Conservation (phyloP, 2,113 vertebrate genomes). For the Ptyas mucosa region DNA sequence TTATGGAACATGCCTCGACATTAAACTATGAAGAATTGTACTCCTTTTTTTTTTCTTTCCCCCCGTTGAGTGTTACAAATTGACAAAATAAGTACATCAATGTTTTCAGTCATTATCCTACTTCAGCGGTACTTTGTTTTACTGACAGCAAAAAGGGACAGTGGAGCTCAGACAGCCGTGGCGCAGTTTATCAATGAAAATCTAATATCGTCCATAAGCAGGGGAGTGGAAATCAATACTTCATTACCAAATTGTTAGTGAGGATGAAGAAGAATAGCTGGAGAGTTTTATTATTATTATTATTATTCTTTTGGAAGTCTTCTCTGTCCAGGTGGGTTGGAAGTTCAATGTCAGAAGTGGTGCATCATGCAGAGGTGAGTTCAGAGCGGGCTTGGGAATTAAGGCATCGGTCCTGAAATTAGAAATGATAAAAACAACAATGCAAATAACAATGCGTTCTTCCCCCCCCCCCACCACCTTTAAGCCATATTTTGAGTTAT, state of each 20-base stretch:
- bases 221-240: slow-evolving; percentile 99
- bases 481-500: not conserved
- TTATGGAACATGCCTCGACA: slow-evolving; percentile 87
- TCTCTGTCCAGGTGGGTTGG: slow-evolving; percentile 78
- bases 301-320: slow-evolving; percentile 83
- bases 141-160: slow-evolving; percentile 87
- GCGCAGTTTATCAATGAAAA: slow-evolving; percentile 98
- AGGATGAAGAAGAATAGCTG: slow-evolving; percentile 93
- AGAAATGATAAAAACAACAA: slow-evolving; percentile 49
- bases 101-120: slow-evolving; percentile 91
- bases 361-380: slow-evolving; percentile 72
- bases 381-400: slow-evolving; percentile 70
- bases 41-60: slow-evolving; percentile 69
- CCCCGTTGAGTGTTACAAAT: slow-evolving; percentile 91
- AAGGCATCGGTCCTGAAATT: slow-evolving; percentile 75
- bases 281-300: slow-evolving; percentile 46
- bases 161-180: slow-evolving; percentile 81
- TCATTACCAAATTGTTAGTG: slow-evolving; percentile 99
- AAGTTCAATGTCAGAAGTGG: slow-evolving; percentile 86
- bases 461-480: rapidly evolving
- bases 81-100: slow-evolving; percentile 91
- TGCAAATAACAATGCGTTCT: not conserved
- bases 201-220: slow-evolving; percentile 97
- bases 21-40: slow-evolving; percentile 84
- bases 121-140: slow-evolving; percentile 96